Conservation (phyloP, 2,113 vertebrate species). For the Hemiscyllium ocellatum region DNA sequence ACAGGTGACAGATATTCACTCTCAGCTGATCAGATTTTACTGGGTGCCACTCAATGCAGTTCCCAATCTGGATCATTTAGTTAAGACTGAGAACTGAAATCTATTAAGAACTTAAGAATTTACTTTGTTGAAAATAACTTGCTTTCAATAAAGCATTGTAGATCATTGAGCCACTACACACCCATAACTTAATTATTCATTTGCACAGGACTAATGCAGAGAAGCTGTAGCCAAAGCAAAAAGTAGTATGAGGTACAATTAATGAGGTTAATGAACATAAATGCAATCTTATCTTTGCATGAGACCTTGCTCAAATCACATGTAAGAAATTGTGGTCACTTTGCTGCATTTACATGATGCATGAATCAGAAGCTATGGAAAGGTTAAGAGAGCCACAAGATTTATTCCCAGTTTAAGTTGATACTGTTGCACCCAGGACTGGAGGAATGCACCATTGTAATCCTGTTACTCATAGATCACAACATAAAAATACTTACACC, state of each 20-base stretch:
- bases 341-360: not conserved
- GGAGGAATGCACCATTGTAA: no score
- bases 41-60: not conserved
- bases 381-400: not conserved
- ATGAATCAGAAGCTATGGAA: not conserved
- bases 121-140: conserved; percentile 4
- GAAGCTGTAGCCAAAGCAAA: not conserved
- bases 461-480: no score
- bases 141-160: not conserved
- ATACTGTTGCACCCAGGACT: no score
- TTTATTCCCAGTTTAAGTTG: not conserved
- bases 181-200: not conserved
- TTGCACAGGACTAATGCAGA: not conserved
- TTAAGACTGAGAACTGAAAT: not conserved
- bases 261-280: not conserved
- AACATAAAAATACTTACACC: no score
- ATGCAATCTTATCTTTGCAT: not conserved
- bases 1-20: not conserved
- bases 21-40: not conserved
- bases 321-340: not conserved
- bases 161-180: not conserved
- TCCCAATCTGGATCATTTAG: not conserved
- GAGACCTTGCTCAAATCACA: not conserved
- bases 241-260: not conserved
- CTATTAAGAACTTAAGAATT: not conserved